A percentile compares a stretch with the other conserved stretches of the same genome.
These are phyloP conservation scores for Drosophila mettleri DNA, from an alignment of 2,888 invertebrate genomes.

Conservation along the genomic window DNA sequence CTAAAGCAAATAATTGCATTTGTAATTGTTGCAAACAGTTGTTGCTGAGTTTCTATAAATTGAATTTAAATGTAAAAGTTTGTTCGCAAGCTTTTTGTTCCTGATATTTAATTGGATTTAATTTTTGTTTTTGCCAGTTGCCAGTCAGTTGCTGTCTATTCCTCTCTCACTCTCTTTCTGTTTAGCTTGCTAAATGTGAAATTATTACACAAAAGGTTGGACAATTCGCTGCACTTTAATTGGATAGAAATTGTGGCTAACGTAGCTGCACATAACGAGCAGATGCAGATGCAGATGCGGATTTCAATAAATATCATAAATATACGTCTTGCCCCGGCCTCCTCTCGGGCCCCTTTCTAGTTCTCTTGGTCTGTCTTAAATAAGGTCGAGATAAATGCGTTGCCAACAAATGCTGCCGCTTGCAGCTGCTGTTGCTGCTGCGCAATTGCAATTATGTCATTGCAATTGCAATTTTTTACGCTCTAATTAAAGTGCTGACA, in stretches of 20 bases:
- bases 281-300: slow-evolving; percentile 43
- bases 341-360: neutral
- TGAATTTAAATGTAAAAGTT: slow-evolving; percentile 38
- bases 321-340: neutral
- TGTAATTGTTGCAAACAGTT: slow-evolving; percentile 33
- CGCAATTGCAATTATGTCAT: slow-evolving; percentile 51
- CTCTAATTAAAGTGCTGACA: slow-evolving; percentile 78
- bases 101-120: slow-evolving; percentile 51
- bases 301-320: slow-evolving; percentile 68
- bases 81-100: slow-evolving; percentile 25
- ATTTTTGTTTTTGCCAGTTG: slow-evolving; percentile 14
- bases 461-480: slow-evolving; percentile 62
- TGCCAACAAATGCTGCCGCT: slow-evolving; percentile 56
- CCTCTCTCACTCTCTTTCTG: neutral
- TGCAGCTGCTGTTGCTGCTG: slow-evolving; percentile 29
- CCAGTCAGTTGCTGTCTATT: neutral
- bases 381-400: slow-evolving; percentile 56
- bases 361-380: slow-evolving; percentile 25
- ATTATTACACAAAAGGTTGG: slow-evolving; percentile 38
- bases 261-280: slow-evolving; percentile 24
- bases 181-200: slow-evolving; percentile 18
- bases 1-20: slow-evolving; percentile 18
- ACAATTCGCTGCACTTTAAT: slow-evolving; percentile 66
- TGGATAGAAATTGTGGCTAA: slow-evolving; percentile 62
- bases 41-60: slow-evolving; percentile 38